Evolutionary conservation across 30 jellyfish, hydroid and myxozoan species (phyloP), one percentile per base, ranked within the genome.

Genomic region (Hydra vulgaris): DNA sequence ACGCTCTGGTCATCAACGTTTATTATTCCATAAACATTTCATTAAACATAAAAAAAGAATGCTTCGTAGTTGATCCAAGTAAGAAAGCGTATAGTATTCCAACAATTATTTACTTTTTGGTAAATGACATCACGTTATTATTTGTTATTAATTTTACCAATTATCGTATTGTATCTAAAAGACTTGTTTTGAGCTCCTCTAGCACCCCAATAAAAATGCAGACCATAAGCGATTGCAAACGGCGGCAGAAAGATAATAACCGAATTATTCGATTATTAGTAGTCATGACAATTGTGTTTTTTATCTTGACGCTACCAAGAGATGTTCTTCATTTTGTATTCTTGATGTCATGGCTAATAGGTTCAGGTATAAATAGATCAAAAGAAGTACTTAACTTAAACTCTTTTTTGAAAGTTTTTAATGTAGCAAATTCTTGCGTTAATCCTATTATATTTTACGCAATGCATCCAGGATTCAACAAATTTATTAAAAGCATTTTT

Each of bases 351-450:
- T 92, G 98, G 98, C 83, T 87, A 67, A 26, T 21, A 61, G 86
- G 95, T 0, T 40, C 61, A 3, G 96, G 96, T 16, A 27, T 92
- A 16, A 23, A 23, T 22, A 23, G 26, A 25, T 79, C 95, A 27
- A 25, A 74, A 18, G 53, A 84, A 19, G 23, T 84, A 21, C 26
- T 24, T 23, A 90, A 27, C 4, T 56, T 83, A 24, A 79, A 87
- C 79, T 83, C 96, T 70, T 74, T 83, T 61, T 61, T 87, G 76
- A 92, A 87, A 81, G 95, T 87, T 1, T 22, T 92, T 74, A 96
- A 92, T 53, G 84, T 94, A 0, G 89, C 98, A 25, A 92, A 92
- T 75, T 88, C 96, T 21, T 87, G 98, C 80, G 96, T 81, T 15
- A 92, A 92, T 73, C 92, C 87, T 56, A 86, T 92, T 74, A 92